Evolutionary conservation across 2,797 vertebrate genomes (phyloP), one percentile per base, ranked within the genome.

Genomic region (Pogoniulus pusillus): DNA sequence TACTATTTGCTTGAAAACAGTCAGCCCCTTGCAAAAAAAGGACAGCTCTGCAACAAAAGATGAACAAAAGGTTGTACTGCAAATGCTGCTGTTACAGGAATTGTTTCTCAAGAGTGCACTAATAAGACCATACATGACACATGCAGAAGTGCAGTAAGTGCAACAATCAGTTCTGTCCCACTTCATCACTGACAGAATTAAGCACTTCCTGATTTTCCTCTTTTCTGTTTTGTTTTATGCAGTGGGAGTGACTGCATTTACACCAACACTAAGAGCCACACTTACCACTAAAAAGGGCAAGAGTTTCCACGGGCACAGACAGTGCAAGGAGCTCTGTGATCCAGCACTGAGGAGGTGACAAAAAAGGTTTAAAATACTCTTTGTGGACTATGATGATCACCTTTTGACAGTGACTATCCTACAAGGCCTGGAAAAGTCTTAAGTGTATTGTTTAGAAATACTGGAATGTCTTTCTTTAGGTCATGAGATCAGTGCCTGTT

Each of bases 11-110:
- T 65, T 60, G 78, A 82, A 90, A 90, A 89, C 84, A 72, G 62
- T 39, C 85, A 76, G 64, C 26, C 35, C 30, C 49, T 86, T 87
- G 83, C 55, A 62, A 88, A 59, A 88, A 87, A 90, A 77, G 87
- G 76, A 83, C 77, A 90, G 53, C 66, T 92, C 94, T 96, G 96
- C 47, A 95, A 95, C 9, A 73, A 14, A 93, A 93, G 63, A 94
- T 62, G 32, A 70, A 94, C 20, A 81, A 73, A 57, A 51, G 64
- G 47, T 16, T 65, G 37, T 47, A 78, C 3, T 84, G 70, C 53
- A 81, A 59, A 75, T 57, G 55, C 5, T 87, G 35, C 54, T 70
- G 12, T 37, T 55, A 30, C 18, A 84, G 16, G 34, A 47, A 35
- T 49, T 10, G 24, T 37, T 89, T 74, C 30, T 82, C 32, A 47